Percentiles rank a stretch among this genome's conserved stretches.
Conservation (phyloP, 2,888 invertebrate genomes). For the Pogonocherus hispidulus region DNA sequence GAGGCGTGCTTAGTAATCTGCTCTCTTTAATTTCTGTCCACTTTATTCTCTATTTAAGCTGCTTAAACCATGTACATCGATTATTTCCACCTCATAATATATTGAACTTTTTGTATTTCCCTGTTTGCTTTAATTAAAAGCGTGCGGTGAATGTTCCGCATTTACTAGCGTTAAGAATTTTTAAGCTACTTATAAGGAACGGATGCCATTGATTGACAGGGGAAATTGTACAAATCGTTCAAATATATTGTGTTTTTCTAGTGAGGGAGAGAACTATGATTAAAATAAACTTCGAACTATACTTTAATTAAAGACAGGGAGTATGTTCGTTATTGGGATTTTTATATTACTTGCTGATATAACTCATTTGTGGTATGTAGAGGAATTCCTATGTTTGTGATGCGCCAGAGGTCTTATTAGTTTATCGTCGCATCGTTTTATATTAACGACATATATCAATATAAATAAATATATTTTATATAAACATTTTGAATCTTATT, state of each 20-base stretch:
- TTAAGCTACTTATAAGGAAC: slow-evolving; percentile 11
- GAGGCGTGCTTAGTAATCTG: too few species aligned
- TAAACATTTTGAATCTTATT: too few species aligned
- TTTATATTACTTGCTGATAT: too few species aligned
- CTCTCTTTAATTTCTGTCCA: too few species aligned
- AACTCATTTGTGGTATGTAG: too few species aligned
- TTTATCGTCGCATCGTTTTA: too few species aligned
- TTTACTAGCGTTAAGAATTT: slow-evolving; percentile 3
- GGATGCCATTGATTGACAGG: slow-evolving; percentile 10
- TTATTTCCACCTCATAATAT: slow-evolving; percentile 5
- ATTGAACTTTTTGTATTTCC: slow-evolving; percentile 14
- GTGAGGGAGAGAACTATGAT: neutral
- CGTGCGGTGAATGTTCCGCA: slow-evolving; percentile 13
- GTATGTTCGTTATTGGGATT: too few species aligned
- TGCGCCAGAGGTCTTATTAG: too few species aligned
- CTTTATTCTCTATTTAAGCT: neutral
- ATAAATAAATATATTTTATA: too few species aligned
- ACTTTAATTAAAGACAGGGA: too few species aligned
- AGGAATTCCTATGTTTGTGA: too few species aligned
- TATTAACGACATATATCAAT: too few species aligned
- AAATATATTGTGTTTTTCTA: neutral
- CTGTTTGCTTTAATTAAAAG: slow-evolving; percentile 12
- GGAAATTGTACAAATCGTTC: slow-evolving; percentile 18
- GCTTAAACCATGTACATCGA: neutral
- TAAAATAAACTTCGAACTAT: neutral